Percentiles rank a stretch among this genome's conserved stretches.
Conservation (phyloP, 2,888 invertebrate species). For the Andrena bicolor region DNA sequence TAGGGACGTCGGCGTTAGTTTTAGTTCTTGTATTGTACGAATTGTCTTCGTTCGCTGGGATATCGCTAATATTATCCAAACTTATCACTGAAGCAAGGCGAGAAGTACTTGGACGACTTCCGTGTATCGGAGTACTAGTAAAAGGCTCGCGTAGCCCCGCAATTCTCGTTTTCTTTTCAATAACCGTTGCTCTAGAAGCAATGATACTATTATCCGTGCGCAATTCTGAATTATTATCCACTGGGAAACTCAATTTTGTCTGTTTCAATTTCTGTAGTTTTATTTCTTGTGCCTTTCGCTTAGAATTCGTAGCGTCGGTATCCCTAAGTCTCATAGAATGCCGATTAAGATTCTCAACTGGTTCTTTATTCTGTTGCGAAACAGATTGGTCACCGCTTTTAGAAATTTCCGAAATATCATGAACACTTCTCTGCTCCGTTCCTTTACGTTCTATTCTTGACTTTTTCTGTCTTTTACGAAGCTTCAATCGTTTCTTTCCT, state of each 20-base stretch:
- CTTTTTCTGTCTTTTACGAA: background rate
- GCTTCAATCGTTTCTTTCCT: background rate
- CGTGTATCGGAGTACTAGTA: constrained; percentile 58
- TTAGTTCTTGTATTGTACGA: background rate
- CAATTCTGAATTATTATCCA: background rate
- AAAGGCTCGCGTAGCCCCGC: background rate
- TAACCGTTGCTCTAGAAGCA: background rate
- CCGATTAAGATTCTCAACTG: background rate
- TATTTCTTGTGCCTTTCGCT: background rate
- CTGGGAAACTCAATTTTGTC: constrained; percentile 38
- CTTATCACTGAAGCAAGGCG: background rate
- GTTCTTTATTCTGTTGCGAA: background rate
- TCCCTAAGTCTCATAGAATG: background rate
- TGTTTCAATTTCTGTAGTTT: constrained; percentile 37
- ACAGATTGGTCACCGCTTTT: background rate
- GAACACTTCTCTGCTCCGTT: background rate
- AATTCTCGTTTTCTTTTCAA: background rate
- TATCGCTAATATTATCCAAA: constrained; percentile 36
- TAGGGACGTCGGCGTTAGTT: background rate
- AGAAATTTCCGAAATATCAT: background rate
- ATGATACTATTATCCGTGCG: background rate
- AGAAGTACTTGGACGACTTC: background rate
- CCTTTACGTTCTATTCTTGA: background rate
- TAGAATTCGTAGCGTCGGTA: background rate
- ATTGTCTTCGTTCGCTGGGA: constrained; percentile 23